Evolutionary conservation across 2,888 invertebrate species (phyloP).

Genomic region (Apocheima hispidaria): DNA sequence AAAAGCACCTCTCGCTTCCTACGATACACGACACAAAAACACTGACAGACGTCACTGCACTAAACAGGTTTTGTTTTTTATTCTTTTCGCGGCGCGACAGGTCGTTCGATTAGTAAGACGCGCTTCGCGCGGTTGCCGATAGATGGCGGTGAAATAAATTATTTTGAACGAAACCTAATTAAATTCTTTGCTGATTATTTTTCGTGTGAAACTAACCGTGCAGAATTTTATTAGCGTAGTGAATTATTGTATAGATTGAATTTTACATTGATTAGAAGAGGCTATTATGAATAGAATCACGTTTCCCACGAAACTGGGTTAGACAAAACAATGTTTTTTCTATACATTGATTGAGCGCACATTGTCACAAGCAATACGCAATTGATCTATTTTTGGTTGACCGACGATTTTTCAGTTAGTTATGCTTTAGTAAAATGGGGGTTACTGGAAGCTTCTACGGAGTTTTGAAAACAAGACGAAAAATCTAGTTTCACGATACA

Average conservation of each 20-base stretch:
- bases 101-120: conserved; percentile 59
- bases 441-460: too few relatives aligned
- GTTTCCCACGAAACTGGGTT: conserved; percentile 24
- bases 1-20: conserved; percentile 44
- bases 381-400: conserved; percentile 6
- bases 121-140: conserved; percentile 49
- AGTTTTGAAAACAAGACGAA: too few relatives aligned
- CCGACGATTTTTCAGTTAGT: not conserved
- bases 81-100: conserved; percentile 50
- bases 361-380: not conserved
- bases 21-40: conserved; percentile 75
- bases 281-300: conserved; percentile 41
- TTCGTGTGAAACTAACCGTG: conserved; percentile 66
- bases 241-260: conserved; percentile 59
- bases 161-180: conserved; percentile 35
- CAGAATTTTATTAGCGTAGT: conserved; percentile 63
- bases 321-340: conserved; percentile 20
- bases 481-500: too few relatives aligned
- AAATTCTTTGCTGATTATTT: conserved; percentile 37
- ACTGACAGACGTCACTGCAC: conserved; percentile 73
- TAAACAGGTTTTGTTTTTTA: conserved; percentile 79
- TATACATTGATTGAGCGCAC: not conserved
- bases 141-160: conserved; percentile 63
- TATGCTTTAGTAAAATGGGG: too few relatives aligned
- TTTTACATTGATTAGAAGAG: conserved; percentile 70